Conservation (phyloP, 2,888 invertebrate genomes). For the Melieria omissa region DNA sequence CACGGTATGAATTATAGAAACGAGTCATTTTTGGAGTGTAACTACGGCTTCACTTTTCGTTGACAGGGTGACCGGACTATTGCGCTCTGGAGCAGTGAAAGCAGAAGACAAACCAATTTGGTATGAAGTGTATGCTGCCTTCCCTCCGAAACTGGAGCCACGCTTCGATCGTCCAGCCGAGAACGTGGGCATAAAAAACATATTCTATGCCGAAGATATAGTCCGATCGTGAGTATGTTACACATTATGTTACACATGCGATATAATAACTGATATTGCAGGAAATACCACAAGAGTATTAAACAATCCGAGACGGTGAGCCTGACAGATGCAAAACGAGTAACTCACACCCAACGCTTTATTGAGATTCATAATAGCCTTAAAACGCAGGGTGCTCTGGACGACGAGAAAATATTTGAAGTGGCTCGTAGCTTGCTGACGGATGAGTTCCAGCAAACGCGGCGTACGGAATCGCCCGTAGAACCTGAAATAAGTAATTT, state of each 20-base stretch:
- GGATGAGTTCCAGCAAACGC: constrained; percentile 50
- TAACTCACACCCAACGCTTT: constrained; percentile 71
- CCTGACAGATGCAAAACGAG: constrained; percentile 60
- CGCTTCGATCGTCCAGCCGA: constrained; percentile 76
- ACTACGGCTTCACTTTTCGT: neutral
- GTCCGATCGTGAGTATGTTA: constrained; percentile 78
- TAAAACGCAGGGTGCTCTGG: constrained; percentile 69
- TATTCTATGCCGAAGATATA: constrained; percentile 86
- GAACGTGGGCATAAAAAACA: constrained; percentile 72
- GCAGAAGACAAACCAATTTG: constrained; percentile 89
- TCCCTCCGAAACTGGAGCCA: constrained; percentile 90
- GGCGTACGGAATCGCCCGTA: constrained; percentile 37
- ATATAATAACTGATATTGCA: constrained; percentile 62
- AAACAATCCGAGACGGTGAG: constrained; percentile 71
- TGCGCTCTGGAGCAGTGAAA: constrained; percentile 82
- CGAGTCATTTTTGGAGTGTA: neutral
- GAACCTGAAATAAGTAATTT: constrained; percentile 3
- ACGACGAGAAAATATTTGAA: constrained; percentile 69
- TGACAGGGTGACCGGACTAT: constrained; percentile 76
- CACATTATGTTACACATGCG: neutral
- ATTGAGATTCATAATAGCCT: constrained; percentile 73
- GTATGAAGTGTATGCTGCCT: constrained; percentile 91
- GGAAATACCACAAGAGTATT: constrained; percentile 75
- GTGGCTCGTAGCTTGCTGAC: constrained; percentile 67
- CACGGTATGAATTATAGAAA: constrained; percentile 68